Evolutionary conservation across 2,113 vertebrate species (phyloP).

Genomic region (Caranx melampygus): DNA sequence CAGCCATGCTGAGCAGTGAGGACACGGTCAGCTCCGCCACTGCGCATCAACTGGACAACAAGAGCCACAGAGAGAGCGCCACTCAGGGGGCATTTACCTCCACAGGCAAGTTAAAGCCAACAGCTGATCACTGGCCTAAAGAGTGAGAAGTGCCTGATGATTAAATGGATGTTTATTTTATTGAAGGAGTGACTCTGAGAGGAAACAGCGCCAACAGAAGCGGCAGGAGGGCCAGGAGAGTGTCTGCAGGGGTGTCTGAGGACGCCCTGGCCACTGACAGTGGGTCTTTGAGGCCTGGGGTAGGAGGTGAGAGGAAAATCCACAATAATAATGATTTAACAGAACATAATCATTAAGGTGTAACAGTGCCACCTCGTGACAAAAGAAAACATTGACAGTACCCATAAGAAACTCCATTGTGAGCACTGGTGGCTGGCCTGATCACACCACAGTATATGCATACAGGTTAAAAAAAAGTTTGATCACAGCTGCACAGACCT

Average conservation of each 20-base stretch:
- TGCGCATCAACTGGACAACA: slow-evolving; percentile 83
- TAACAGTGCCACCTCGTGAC: slow-evolving; percentile 48
- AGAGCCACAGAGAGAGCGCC: slow-evolving; percentile 84
- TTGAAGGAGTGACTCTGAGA: slow-evolving; percentile 90
- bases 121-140: neutral
- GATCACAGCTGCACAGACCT: neutral
- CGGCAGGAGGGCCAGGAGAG: slow-evolving; percentile 89
- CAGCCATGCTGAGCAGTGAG: slow-evolving; percentile 79
- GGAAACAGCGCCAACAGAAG: slow-evolving; percentile 89
- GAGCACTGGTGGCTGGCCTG: neutral
- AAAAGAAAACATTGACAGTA: slow-evolving; percentile 16
- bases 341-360: neutral
- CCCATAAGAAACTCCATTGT: neutral
- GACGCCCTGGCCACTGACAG: slow-evolving; percentile 97
- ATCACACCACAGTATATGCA: neutral
- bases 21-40: slow-evolving; percentile 60
- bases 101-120: slow-evolving; percentile 80
- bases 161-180: neutral
- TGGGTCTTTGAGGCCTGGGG: slow-evolving; percentile 96
- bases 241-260: slow-evolving; percentile 93
- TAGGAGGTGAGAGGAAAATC: slow-evolving; percentile 87
- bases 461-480: neutral
- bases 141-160: neutral
- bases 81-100: slow-evolving; percentile 81
- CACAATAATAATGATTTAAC: neutral